phyloP scores from a whole-genome alignment of 53 echinoderm and acorn worm species.

The Crossaster papposus region DNA sequence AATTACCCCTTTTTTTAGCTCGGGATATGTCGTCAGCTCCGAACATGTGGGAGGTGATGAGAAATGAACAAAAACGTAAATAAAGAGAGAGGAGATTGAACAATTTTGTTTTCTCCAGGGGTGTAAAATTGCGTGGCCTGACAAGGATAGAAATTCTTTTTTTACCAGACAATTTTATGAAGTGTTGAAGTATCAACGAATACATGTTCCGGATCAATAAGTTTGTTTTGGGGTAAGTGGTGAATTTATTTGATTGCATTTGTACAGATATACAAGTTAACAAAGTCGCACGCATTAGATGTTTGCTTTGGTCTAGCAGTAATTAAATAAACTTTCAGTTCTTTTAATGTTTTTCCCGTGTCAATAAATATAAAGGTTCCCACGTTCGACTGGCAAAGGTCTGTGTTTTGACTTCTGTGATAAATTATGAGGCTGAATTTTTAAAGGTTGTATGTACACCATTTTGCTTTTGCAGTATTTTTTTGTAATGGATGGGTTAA shows the following conservation, averaged over 20 bases:
- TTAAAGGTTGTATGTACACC: no score
- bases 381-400: neutral
- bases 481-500: no score
- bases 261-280: neutral
- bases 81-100: neutral
- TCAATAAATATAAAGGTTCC: no score
- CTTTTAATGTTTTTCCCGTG: neutral
- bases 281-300: neutral
- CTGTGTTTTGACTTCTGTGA: no score
- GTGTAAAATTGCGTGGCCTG: neutral
- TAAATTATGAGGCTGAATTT: no score
- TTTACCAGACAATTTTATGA: no score
- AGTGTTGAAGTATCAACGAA: neutral
- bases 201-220: neutral
- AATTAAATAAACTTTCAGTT: neutral
- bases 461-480: no score
- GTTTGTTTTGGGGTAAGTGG: neutral
- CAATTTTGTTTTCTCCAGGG: neutral
- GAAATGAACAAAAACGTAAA: neutral
- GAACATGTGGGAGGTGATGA: neutral
- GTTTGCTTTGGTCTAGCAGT: constrained; percentile 10
- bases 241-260: neutral
- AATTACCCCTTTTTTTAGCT: neutral
- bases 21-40: neutral
- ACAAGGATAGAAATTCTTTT: neutral